Evolutionary conservation across 2,888 invertebrate genomes (phyloP).

Genomic region (Mesochorus sp.): DNA sequence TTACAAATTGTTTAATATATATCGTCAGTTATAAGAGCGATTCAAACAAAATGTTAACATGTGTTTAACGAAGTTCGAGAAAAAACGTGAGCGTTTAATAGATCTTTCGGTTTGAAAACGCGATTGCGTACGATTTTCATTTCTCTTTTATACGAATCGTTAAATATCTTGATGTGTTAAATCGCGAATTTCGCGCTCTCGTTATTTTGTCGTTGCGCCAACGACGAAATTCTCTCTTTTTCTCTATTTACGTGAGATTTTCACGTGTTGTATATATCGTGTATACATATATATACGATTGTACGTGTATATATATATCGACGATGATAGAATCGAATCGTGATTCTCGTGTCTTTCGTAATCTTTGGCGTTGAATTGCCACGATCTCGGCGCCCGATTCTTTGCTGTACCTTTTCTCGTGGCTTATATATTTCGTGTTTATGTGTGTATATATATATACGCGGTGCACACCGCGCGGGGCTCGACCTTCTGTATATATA

Average conservation of each 20-base stretch:
- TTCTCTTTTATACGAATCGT: too few relatives aligned
- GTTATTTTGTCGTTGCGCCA: constrained; percentile 40
- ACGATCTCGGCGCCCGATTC: constrained; percentile 53
- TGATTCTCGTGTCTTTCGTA: constrained; percentile 62
- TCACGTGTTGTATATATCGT: constrained; percentile 16
- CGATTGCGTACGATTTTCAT: background rate
- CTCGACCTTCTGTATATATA: constrained; percentile 57
- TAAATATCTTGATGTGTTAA: background rate
- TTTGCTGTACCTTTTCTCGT: background rate
- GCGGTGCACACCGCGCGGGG: constrained; percentile 49
- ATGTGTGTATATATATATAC: background rate
- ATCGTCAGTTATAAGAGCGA: too few relatives aligned
- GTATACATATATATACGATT: constrained; percentile 15
- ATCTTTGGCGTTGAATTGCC: constrained; percentile 59
- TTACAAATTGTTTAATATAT: too few relatives aligned
- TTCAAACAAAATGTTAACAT: background rate
- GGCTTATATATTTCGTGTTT: background rate
- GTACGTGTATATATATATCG: background rate
- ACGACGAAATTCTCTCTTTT: constrained; percentile 15
- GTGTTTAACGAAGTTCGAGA: constrained; percentile 14
- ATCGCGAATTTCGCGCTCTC: constrained; percentile 23
- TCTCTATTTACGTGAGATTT: constrained; percentile 51
- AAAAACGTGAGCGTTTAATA: constrained; percentile 31
- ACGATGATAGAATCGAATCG: constrained; percentile 56
- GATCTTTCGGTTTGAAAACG: constrained; percentile 33